Evolutionary conservation across 2,113 vertebrate species (phyloP).

Genomic region (Hypocryptadius cinnamomeus): DNA sequence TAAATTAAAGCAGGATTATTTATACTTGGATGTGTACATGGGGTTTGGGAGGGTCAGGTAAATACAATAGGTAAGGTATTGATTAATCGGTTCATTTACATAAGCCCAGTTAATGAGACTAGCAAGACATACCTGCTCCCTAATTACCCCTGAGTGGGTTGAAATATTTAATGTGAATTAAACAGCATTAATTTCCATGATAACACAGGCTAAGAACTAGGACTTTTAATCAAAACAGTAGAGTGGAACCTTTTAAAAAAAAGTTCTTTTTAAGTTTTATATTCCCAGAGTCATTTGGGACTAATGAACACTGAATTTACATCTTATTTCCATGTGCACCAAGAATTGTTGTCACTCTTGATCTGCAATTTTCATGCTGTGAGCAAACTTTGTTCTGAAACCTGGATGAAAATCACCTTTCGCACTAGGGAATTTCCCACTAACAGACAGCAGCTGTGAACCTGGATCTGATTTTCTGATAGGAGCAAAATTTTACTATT

Average conservation of each 20-base stretch:
- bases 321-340: not conserved
- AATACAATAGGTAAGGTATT: not conserved
- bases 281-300: not conserved
- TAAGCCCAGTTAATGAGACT: not conserved
- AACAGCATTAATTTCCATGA: not conserved
- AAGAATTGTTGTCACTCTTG: not conserved
- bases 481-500: not conserved
- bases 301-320: not conserved
- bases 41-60: not conserved
- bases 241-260: not conserved
- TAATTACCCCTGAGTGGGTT: not conserved
- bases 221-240: not conserved
- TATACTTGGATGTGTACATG: not conserved
- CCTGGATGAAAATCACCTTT: not conserved
- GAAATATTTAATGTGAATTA: not conserved
- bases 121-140: not conserved
- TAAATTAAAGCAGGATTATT: not conserved
- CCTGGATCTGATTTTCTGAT: not conserved
- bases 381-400: not conserved
- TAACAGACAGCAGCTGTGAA: not conserved
- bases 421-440: not conserved
- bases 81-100: not conserved
- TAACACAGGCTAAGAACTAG: not conserved
- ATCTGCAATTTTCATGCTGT: not conserved
- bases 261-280: not conserved